Conservation (phyloP, 2,797 vertebrate species). For the Myioborus melanocephalus region DNA sequence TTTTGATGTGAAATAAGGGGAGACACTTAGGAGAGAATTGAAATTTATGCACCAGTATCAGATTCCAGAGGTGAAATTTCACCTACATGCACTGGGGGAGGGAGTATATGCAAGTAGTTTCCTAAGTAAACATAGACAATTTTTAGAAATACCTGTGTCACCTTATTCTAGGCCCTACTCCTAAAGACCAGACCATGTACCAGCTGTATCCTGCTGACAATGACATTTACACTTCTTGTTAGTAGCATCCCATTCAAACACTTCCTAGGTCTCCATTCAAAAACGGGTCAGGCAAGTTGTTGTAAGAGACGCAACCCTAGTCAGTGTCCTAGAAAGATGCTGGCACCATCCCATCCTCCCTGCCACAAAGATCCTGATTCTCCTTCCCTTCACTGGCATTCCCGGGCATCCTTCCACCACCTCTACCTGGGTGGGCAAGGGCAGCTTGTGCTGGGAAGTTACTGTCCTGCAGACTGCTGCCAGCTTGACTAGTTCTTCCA, state of each 20-base stretch:
- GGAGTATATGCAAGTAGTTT: neutral
- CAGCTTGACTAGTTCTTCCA: neutral
- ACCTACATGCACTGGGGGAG: neutral
- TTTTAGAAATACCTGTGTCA: neutral
- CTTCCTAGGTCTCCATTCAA: neutral
- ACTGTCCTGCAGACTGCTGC: neutral
- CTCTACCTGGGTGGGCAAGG: neutral
- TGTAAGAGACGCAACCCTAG: neutral
- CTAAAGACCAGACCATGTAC: neutral
- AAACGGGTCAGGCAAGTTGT: neutral
- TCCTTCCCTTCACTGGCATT: neutral
- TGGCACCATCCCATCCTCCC: neutral
- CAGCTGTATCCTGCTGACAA: neutral
- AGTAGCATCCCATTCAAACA: neutral
- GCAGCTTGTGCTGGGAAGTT: neutral
- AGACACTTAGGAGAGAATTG: neutral
- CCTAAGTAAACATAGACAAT: neutral
- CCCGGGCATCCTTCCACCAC: neutral
- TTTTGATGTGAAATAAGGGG: neutral
- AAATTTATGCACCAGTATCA: neutral
- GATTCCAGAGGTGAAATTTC: slow-evolving; percentile 20
- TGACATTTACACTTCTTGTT: fast-evolving
- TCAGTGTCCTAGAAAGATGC: neutral
- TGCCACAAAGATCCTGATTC: neutral
- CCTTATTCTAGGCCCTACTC: neutral